Conservation (phyloP, 2,888 invertebrate genomes). For the Bhutanitis thaidina region DNA sequence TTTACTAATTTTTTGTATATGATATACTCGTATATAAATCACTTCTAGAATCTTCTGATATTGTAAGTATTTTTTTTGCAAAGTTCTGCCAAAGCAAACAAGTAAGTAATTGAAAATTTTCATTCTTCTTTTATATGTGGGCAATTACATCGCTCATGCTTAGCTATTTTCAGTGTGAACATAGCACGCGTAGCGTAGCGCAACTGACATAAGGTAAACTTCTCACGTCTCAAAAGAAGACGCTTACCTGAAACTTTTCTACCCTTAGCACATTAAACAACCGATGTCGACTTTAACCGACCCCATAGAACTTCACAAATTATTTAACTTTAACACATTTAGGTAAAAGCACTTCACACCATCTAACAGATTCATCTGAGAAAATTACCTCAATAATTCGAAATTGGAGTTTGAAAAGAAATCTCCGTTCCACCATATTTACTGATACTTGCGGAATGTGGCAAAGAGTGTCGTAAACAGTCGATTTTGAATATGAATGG, state of each 20-base stretch:
- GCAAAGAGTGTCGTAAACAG: slow-evolving; percentile 48
- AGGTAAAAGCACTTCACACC: too few species aligned
- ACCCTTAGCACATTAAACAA: slow-evolving; percentile 75
- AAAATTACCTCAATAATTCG: too few species aligned
- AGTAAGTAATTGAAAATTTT: too few species aligned
- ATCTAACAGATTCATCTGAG: too few species aligned
- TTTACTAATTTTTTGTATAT: too few species aligned
- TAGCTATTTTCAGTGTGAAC: slow-evolving; percentile 23
- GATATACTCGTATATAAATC: too few species aligned
- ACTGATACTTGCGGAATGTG: slow-evolving; percentile 31
- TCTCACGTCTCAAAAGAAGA: slow-evolving; percentile 70
- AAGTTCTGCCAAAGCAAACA: too few species aligned
- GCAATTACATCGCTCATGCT: too few species aligned
- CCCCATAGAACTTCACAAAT: slow-evolving; percentile 35
- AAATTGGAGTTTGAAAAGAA: background rate
- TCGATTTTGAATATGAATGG: slow-evolving; percentile 71
- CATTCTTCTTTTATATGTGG: too few species aligned
- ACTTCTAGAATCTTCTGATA: too few species aligned
- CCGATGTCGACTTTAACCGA: slow-evolving; percentile 49
- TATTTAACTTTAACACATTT: too few species aligned
- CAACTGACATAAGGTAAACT: slow-evolving; percentile 46
- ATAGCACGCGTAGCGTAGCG: slow-evolving; percentile 25
- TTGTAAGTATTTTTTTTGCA: too few species aligned
- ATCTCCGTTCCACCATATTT: slow-evolving; percentile 2
- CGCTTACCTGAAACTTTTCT: slow-evolving; percentile 77